phyloP scores from a whole-genome alignment of 2,888 invertebrate species.

The Dione juno region DNA sequence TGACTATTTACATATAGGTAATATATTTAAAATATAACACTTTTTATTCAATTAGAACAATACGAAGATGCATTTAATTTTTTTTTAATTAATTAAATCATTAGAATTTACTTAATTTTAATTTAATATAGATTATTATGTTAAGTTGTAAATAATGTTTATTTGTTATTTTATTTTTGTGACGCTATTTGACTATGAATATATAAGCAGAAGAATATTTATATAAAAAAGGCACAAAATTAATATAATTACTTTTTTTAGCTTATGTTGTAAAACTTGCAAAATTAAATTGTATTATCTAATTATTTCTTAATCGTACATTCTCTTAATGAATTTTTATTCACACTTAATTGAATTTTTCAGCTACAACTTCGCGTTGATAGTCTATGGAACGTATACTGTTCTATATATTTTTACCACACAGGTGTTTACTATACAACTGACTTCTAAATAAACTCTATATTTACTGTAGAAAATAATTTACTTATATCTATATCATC shows the following conservation, averaged over 20 bases:
- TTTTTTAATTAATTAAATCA: too few species aligned
- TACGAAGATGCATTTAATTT: too few species aligned
- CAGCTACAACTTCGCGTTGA: not conserved
- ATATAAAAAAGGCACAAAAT: not conserved
- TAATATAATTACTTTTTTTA: not conserved
- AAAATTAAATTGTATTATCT: conserved; percentile 8
- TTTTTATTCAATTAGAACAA: too few species aligned
- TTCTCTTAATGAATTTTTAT: conserved; percentile 6
- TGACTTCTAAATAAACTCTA: conserved; percentile 18
- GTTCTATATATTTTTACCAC: conserved; percentile 16
- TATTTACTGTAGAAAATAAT: conserved; percentile 30
- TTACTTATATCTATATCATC: conserved; percentile 15
- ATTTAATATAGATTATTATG: too few species aligned
- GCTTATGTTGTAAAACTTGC: conserved; percentile 5
- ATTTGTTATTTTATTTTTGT: not conserved
- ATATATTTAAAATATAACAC: too few species aligned
- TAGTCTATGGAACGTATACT: not conserved
- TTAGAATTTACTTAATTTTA: too few species aligned
- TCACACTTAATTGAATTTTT: not conserved
- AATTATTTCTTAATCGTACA: not conserved
- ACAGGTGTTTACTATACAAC: conserved; percentile 8
- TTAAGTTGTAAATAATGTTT: not conserved
- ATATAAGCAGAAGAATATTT: not conserved
- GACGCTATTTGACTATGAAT: not conserved
- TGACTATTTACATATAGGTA: too few species aligned